Conservation (phyloP, 30 jellyfish, hydroid and myxozoan species). For the Turritopsis rubra region DNA sequence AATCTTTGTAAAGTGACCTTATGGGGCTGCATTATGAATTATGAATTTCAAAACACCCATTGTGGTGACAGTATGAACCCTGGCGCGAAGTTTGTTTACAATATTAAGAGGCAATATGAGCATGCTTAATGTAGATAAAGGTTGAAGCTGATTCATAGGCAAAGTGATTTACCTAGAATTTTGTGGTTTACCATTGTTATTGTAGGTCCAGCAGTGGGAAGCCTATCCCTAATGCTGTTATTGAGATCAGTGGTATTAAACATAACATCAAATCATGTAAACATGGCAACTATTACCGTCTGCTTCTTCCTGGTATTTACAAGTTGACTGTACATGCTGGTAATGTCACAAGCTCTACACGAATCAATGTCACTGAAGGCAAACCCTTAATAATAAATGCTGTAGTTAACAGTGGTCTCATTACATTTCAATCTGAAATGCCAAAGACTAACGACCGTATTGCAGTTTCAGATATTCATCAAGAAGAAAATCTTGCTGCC, state of each 20-base stretch:
- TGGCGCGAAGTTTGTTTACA: no score
- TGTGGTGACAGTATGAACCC: no score
- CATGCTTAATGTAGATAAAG: no score
- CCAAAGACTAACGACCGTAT: conserved; percentile 18
- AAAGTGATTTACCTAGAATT: background rate
- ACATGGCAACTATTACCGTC: conserved; percentile 90
- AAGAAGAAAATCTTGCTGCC: conserved; percentile 44
- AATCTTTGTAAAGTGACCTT: background rate
- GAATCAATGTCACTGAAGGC: conserved; percentile 21
- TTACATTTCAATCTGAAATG: conserved; percentile 47
- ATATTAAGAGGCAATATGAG: no score
- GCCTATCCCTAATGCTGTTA: conserved; percentile 31
- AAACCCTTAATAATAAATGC: conserved; percentile 38
- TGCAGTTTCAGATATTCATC: conserved; percentile 21
- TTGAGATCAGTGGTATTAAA: conserved; percentile 24
- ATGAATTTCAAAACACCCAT: no score
- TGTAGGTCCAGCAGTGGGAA: background rate
- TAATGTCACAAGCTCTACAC: conserved; percentile 25
- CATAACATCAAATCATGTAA: conserved; percentile 54
- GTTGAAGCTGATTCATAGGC: background rate
- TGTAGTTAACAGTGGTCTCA: conserved; percentile 54
- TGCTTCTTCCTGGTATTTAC: conserved; percentile 90
- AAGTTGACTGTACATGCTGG: conserved; percentile 59
- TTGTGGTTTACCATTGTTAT: background rate
- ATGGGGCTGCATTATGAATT: no score